Evolutionary conservation across 2,113 vertebrate genomes (phyloP), one percentile per base, ranked within the genome.

Genomic region (Climacteris rufus): DNA sequence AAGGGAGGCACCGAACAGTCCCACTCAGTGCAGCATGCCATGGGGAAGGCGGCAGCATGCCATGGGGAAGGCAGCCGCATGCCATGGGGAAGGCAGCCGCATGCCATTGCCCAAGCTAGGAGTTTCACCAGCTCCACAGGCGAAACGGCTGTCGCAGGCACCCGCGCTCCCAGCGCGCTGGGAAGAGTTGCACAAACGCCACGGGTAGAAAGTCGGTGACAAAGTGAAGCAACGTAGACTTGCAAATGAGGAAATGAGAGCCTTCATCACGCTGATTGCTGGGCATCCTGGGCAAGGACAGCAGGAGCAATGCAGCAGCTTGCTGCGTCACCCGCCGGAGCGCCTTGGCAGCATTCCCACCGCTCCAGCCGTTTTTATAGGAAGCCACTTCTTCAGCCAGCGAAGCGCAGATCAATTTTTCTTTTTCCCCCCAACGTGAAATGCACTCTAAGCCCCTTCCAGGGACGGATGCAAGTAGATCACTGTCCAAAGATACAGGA

Each of bases 261-360:
- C 59, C 60, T 86, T 89, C 63, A n/a, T 77, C 85, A 47, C 3
- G 6, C 84, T 39, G 82, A 85, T 78, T 80, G 52, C 66, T 11
- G 75, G 71, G 63, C 52, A 88, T 70, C 76, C 85, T 63, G 83
- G 85, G 79, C 76, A 90, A 74, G 88, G 90, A 66, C 85, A 65
- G 68, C 63, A 78, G 82, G 5, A 83, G 82, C 57, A 44, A 44
- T 59, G 89, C 76, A 76, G 93, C 89, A 94, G 44, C 84, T 79
- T 75, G 83, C 91, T 87, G 80, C 37, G 35, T 92, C 83, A 92
- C 66, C 52, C 2, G 5, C 82, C 16, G 1, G 59, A 77, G 87
- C 3, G 1, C 40, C 0, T 7, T 89, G 95, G 94, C 94, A 91
- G 66, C 6, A 3, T 37, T 96, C 81, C 91, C 74, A 64, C 35